Conservation (phyloP, 2,113 vertebrate species). For the Calonectris borealis region DNA sequence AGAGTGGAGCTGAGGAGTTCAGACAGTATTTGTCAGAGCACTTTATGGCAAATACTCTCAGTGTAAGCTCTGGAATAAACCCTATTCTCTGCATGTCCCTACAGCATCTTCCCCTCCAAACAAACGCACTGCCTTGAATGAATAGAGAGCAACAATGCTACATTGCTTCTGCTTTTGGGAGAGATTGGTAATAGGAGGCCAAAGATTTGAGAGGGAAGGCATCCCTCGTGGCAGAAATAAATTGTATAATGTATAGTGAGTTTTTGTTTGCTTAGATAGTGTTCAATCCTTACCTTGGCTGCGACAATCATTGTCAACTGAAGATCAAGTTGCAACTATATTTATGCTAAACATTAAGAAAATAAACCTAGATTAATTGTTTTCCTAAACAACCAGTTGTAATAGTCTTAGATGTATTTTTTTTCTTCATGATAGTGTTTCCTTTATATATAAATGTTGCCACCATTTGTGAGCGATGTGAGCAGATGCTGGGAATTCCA, state of each 20-base stretch:
- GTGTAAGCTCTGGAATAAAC: neutral
- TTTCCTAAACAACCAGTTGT: conserved; percentile 58
- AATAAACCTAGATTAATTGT: conserved; percentile 68
- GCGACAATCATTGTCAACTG: conserved; percentile 80
- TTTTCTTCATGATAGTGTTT: conserved; percentile 31
- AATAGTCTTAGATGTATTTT: conserved; percentile 65
- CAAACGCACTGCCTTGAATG: conserved; percentile 27
- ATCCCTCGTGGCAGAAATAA: conserved; percentile 64
- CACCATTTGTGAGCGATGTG: conserved; percentile 48
- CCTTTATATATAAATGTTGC: conserved; percentile 56
- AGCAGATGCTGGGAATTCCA: conserved; percentile 54
- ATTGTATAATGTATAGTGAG: conserved; percentile 62
- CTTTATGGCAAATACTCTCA: neutral
- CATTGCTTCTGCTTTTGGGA: conserved; percentile 42
- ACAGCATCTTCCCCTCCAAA: neutral
- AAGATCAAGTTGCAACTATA: conserved; percentile 77
- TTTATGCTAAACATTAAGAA: conserved; percentile 75
- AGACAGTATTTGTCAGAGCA: neutral
- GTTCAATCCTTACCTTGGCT: conserved; percentile 74
- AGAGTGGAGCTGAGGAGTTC: neutral
- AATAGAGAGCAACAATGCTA: conserved; percentile 26
- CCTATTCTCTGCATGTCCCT: neutral
- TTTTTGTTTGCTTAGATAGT: conserved; percentile 69
- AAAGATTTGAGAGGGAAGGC: conserved; percentile 72
- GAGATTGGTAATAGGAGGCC: conserved; percentile 71